These are phyloP conservation scores for Vollenhovia emeryi DNA, from an alignment of 1,140 invertebrate species.

Conservation along the genomic window DNA sequence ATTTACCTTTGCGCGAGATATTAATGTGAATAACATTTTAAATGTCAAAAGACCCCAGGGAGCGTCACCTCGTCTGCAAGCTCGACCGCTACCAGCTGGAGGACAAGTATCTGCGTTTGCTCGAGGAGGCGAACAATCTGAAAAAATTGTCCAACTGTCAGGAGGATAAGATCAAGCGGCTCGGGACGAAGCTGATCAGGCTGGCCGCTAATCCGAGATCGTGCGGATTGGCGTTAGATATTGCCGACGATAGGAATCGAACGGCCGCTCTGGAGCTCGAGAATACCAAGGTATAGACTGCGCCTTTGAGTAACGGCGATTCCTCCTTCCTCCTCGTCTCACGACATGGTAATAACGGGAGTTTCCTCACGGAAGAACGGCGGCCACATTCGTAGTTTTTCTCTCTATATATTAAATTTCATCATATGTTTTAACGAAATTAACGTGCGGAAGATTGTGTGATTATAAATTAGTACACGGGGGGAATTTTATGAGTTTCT, in stretches of 20 bases:
- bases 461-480: too few species aligned
- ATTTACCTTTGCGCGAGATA: neutral
- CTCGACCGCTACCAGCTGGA: slow-evolving; percentile 82
- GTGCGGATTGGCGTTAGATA: slow-evolving; percentile 69
- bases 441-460: neutral
- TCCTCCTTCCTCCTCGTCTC: neutral
- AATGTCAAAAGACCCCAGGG: slow-evolving; percentile 78
- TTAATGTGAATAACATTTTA: neutral
- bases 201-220: slow-evolving; percentile 76
- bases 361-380: neutral
- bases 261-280: slow-evolving; percentile 77
- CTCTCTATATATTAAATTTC: too few species aligned
- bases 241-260: slow-evolving; percentile 76
- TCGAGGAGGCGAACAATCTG: slow-evolving; percentile 78
- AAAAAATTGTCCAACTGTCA: slow-evolving; percentile 82
- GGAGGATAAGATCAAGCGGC: slow-evolving; percentile 82
- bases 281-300: slow-evolving; percentile 78
- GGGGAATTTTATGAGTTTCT: too few species aligned
- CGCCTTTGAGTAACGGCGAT: neutral
- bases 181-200: slow-evolving; percentile 82
- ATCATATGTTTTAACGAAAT: neutral
- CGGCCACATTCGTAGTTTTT: neutral
- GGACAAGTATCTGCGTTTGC: slow-evolving; percentile 81
- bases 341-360: neutral
- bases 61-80: slow-evolving; percentile 80